phyloP scores from a whole-genome alignment of 2,888 invertebrate species.

The Cephalotes varians region DNA sequence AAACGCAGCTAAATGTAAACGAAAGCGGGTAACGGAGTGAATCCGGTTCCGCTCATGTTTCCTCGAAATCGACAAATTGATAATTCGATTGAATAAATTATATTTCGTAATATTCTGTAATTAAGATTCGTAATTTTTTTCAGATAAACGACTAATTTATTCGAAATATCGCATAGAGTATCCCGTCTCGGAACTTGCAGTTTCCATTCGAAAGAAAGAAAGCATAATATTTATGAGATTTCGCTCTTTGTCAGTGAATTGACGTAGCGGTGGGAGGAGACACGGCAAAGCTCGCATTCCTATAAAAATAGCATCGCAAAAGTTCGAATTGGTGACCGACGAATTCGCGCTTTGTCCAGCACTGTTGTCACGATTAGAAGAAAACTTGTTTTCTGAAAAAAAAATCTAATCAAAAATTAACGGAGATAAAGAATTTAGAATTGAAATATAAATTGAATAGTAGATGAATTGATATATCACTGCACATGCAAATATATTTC shows the following conservation, averaged over 20 bases:
- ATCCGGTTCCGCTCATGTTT: neutral
- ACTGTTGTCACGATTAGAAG: neutral
- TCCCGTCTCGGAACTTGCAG: neutral
- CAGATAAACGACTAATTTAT: neutral
- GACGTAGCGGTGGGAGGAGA: conserved; percentile 39
- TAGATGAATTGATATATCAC: neutral
- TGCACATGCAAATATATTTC: neutral
- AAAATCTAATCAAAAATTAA: neutral
- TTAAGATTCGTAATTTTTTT: neutral
- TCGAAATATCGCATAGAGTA: neutral
- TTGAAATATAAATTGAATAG: neutral
- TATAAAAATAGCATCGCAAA: conserved; percentile 54
- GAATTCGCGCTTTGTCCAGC: conserved; percentile 30
- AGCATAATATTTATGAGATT: conserved; percentile 34
- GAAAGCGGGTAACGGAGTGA: neutral
- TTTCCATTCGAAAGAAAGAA: neutral
- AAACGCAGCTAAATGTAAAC: neutral
- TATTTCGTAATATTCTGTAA: neutral
- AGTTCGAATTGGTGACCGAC: conserved; percentile 27
- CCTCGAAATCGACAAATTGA: neutral
- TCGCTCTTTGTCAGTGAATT: conserved; percentile 31
- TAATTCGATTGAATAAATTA: neutral
- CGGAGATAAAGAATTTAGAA: neutral
- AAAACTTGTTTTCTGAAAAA: neutral
- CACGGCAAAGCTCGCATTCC: conserved; percentile 38